A percentile compares a stretch with the other conserved stretches of the same genome.
Evolutionary conservation across 2,797 vertebrate species (phyloP).

Genomic region (Morelia viridis): DNA sequence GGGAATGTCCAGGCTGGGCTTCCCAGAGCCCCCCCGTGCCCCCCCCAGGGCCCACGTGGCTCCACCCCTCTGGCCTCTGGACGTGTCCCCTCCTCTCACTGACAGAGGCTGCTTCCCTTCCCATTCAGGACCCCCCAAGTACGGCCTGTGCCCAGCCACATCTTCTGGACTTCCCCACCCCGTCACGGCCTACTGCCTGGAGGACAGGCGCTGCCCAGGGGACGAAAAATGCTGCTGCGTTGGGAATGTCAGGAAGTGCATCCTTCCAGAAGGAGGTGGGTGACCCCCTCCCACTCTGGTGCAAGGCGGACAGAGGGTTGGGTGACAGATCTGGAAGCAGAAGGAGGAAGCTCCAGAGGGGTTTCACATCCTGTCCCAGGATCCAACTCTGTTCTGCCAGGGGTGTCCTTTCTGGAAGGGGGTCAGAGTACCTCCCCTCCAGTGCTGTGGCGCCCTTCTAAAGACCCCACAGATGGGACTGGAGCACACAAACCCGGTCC

Average conservation of each 20-base stretch:
- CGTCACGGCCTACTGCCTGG: rapidly evolving
- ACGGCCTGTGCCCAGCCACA: background rate
- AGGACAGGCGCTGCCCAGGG: background rate
- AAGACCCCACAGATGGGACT: background rate
- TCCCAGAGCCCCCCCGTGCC: too few relatives aligned
- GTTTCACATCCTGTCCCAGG: background rate
- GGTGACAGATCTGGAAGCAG: background rate
- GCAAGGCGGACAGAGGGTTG: background rate
- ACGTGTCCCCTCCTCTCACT: too few relatives aligned
- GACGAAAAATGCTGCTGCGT: background rate
- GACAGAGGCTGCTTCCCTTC: too few relatives aligned
- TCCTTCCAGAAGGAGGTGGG: background rate
- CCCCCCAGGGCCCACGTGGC: too few relatives aligned
- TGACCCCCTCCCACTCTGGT: background rate
- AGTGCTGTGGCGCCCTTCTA: background rate
- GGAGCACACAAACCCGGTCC: background rate
- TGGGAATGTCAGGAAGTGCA: background rate
- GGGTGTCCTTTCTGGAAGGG: background rate
- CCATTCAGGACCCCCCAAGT: background rate
- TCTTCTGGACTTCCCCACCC: rapidly evolving
- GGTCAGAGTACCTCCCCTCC: background rate
- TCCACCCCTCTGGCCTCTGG: too few relatives aligned
- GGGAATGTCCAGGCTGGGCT: too few relatives aligned
- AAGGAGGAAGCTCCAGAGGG: background rate
- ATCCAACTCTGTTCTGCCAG: background rate